These are phyloP conservation scores for Lophotis ruficrista DNA, from an alignment of 2,113 vertebrate genomes.

Conservation along the genomic window DNA sequence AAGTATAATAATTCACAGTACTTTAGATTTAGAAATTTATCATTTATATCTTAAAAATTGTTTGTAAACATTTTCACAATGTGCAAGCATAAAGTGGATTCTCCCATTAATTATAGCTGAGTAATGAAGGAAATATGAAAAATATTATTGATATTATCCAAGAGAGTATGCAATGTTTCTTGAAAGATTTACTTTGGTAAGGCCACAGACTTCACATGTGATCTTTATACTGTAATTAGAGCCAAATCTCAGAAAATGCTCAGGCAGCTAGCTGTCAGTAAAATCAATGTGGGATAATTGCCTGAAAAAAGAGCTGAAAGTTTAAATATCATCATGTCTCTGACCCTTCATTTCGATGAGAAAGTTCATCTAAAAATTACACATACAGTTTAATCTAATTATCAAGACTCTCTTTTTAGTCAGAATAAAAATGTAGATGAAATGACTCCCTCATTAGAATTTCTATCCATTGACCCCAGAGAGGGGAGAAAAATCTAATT, in stretches of 20 bases:
- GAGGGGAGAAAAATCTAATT: not conserved
- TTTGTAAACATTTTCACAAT: not conserved
- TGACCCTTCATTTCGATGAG: not conserved
- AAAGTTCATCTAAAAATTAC: not conserved
- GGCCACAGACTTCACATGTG: not conserved
- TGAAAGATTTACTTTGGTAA: not conserved
- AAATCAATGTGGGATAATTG: not conserved
- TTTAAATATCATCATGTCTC: not conserved
- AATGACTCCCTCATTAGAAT: not conserved
- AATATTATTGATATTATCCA: not conserved
- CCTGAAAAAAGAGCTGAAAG: not conserved
- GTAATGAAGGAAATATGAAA: not conserved
- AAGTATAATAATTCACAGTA: not conserved
- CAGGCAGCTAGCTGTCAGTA: not conserved
- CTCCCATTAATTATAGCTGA: not conserved
- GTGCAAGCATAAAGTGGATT: not conserved
- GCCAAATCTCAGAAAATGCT: conserved; percentile 8
- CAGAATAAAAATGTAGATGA: not conserved
- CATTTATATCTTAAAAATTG: not conserved
- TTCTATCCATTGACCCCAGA: not conserved
- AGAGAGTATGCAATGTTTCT: not conserved
- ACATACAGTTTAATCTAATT: not conserved
- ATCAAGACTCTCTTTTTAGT: not conserved
- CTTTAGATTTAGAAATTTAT: not conserved
- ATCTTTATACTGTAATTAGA: conserved; percentile 1